Evolutionary conservation across 1,140 invertebrate species (phyloP).

Genomic region (Vollenhovia emeryi): DNA sequence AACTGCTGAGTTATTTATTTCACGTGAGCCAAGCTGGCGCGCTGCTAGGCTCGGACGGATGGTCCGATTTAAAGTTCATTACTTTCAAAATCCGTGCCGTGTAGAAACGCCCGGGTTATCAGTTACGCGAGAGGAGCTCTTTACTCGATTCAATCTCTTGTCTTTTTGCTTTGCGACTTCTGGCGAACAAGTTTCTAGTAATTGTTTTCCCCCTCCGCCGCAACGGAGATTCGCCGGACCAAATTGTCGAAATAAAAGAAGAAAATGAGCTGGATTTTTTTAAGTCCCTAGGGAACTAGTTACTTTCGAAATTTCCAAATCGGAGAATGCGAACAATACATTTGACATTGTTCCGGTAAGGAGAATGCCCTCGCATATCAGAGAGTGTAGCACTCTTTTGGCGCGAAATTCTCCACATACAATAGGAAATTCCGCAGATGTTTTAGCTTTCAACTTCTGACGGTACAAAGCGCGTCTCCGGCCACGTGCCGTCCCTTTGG

Average conservation of each 20-base stretch:
- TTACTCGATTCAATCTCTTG: neutral
- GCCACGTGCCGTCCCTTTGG: constrained; percentile 16
- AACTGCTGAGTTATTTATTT: constrained; percentile 34
- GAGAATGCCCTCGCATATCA: constrained; percentile 13
- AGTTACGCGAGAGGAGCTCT: neutral
- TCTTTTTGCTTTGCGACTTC: neutral
- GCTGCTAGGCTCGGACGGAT: neutral
- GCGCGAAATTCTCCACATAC: constrained; percentile 13
- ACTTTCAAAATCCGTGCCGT: neutral
- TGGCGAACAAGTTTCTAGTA: neutral
- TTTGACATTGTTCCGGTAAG: neutral
- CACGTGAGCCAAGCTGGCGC: neutral
- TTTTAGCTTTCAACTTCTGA: constrained; percentile 32
- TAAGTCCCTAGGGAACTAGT: neutral
- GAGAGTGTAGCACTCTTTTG: neutral
- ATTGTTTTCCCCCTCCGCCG: neutral
- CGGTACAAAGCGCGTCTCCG: constrained; percentile 10
- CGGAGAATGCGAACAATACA: neutral
- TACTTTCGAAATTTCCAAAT: neutral
- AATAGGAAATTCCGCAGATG: constrained; percentile 42
- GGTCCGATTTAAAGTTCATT: neutral
- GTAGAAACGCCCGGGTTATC: neutral
- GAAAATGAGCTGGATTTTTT: neutral
- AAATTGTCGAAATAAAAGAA: neutral
- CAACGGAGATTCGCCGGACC: neutral